Evolutionary conservation across 2,797 vertebrate genomes (phyloP).

Genomic region (Oreonectes daqikongensis): DNA sequence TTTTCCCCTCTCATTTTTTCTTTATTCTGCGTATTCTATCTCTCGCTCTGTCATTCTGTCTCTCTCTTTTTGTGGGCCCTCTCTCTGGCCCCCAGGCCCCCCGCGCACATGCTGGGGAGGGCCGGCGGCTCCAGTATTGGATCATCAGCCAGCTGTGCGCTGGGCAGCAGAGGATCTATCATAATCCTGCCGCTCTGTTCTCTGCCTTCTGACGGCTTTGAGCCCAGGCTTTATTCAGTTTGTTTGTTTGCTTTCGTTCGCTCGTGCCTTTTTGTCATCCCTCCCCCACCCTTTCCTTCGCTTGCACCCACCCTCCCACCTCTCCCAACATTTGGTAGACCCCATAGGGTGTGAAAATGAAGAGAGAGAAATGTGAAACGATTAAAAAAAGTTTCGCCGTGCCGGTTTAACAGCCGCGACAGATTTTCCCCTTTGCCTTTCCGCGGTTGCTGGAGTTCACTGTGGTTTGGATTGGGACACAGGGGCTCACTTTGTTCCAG

Average conservation of each 20-base stretch:
- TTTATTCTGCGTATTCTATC: conserved; percentile 10
- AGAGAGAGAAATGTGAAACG: conserved; percentile 63
- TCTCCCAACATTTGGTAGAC: conserved; percentile 63
- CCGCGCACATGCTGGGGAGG: conserved; percentile 73
- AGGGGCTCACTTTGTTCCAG: conserved; percentile 38
- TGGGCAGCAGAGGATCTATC: conserved; percentile 82
- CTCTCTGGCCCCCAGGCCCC: conserved; percentile 67
- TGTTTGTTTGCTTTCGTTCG: conserved; percentile 80
- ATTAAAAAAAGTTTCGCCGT: conserved; percentile 46
- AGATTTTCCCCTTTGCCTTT: conserved; percentile 30
- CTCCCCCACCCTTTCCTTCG: conserved; percentile 57
- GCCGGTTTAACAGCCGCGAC: conserved; percentile 38
- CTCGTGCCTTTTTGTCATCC: conserved; percentile 69
- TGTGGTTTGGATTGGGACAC: conserved; percentile 41
- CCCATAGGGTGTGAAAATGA: conserved; percentile 64
- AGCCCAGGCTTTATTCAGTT: conserved; percentile 79
- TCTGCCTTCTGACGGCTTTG: conserved; percentile 70
- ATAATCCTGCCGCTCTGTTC: conserved; percentile 84
- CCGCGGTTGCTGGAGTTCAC: conserved; percentile 43
- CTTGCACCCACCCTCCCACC: conserved; percentile 44
- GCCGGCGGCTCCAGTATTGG: conserved; percentile 77
- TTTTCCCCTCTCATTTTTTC: not conserved
- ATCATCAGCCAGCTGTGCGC: conserved; percentile 87
- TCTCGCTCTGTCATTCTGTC: conserved; percentile 5
- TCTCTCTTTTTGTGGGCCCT: conserved; percentile 35